Evolutionary conservation across 2,888 invertebrate species (phyloP), one percentile per base, ranked within the genome.

Genomic region (Tricholauxania praeusta): DNA sequence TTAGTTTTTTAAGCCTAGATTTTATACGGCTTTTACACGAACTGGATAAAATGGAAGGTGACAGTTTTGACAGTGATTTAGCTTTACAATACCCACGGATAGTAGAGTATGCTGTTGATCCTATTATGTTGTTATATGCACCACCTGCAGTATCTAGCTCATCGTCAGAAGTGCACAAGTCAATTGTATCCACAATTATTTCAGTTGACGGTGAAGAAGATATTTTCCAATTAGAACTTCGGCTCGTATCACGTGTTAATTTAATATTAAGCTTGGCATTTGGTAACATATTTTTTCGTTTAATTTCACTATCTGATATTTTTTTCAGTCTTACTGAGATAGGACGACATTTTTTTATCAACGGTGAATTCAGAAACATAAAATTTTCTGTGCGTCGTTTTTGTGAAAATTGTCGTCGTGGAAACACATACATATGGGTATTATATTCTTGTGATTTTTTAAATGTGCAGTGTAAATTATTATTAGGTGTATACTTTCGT

Each of bases 151-250:
- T 55, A 32, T 51, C 81, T 17, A 82, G 85, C 75, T 92, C 92
- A 79, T 92, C 92, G 73, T 92, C 92, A 2, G 92, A 89, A 10
- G 89, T 92, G 84, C 92, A 92, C 82, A 92, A 89, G 83, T 92
- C 91, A 79, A 92, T 92, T 83, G 91, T 90, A 77, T 88, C 88
- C 81, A 91, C 90, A 87, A 87, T 82, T 48, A 85, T 83, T 76
- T 86, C 85, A n/a, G 77, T 80, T 22, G 85, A 78, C 28, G 79
- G 78, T 22, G 79, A 80, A 15, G 85, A 83, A 14, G 85, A 85
- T 75, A 86, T 86, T 75, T 86, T 83, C 86, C 86, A 86, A 75
- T 84, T 85, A 53, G 84, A 84, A 74, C 83, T 85, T 22, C 81
- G 80, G 51, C 85, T 81, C 75, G 82, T 82, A 74, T 85, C 85